Base-by-base conservation (phyloP, 2,888 invertebrate species). In the Eugnorisma glareosa region DNA sequence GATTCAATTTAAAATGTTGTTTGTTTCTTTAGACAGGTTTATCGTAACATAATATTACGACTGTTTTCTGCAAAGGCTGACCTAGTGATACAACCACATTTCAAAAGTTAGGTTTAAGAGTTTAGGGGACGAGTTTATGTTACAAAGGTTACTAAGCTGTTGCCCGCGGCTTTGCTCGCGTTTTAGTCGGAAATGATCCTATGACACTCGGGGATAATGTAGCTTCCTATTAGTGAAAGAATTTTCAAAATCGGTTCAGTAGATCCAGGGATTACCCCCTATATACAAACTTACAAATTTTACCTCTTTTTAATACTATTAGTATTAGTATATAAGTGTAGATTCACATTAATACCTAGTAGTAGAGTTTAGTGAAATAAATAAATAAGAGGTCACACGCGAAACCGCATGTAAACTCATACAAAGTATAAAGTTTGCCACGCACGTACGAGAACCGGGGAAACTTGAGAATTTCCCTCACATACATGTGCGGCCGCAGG, bases 401-500 rank as follows among this genome's bases (percentile, higher is more conserved):
- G 51, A 61, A 15, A 21, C 35, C 43, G 61, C 15, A 11, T 18
- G 31, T 43, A 51, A 7, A 28, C n/a, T 45, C 37, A 57, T 66
- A 66, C 40, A 59, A 48, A 79, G 59, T 72, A 77, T 69, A 72
- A 77, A 73, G 78, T 83, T 77, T 43, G 37, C 66, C 24, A 59
- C 40, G 13, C 86, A 86, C 74, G 83, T 83, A 77, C 72, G 10
- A 28, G n/a, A 35, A 37, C 57, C 54, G 73, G 57, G 59, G 63
- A 71, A 78, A 68, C 64, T 86, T 86, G 40, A 54, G 74, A 61
- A 79, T 86, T 84, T 86, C 61, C 84, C 73, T 75, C 73, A 73
- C 79, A 83, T 73, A 75, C 67, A 48, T 21, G n/a, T 28, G 28
- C 35, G 51, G 63, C 66, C 70, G 24, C 51, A 64, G 70, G 43